Base-by-base conservation (phyloP, 2,113 vertebrate species). In the Aleadryas rufinucha region DNA sequence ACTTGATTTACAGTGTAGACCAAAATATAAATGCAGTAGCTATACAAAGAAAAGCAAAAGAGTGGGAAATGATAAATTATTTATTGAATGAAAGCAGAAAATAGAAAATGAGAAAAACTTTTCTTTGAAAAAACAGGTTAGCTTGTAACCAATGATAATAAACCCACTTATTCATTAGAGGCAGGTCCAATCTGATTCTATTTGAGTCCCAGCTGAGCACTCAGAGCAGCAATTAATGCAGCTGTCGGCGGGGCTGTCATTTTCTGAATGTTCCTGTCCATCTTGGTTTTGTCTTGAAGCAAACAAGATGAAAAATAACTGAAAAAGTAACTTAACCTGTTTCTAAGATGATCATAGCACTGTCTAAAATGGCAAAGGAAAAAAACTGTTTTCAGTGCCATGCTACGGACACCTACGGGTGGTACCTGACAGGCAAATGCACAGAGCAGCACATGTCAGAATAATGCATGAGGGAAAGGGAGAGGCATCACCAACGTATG, bases 221-320 rank as follows among this genome's bases (percentile, higher is more conserved):
- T 79, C 45, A 88, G 89, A 96, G 82, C 50, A 94, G 94, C 93
- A 98, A 97, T 97, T 97, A 97, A 92, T 72, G 76, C 89, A 97
- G 28, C 70, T 10, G 18, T 79, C 27, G 4, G 64, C 39, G 90
- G 90, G 94, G 89, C 93, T 95, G 59, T 72, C 64, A 13, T 94
- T 97, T 96, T 84, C 93, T 84, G 93, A 96, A 97, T 49, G 80
- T 74, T 89, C 70, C 57, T 92, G 80, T 88, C 92, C 33, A 2
- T 79, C 81, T 86, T 10, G 4, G 39, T 35, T 94, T 89, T 91
- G 90, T 63, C 80, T 92, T 93, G 37, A 53, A 76, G 49, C 8
- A 93, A 87, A 78, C 12, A 57, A 77, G 56, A 42, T 11, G n/a
- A 84, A 93, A 90, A 81, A 82, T 49, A 45, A 76, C 70, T 18